These are phyloP conservation scores for Lamprotornis superbus DNA, from an alignment of 2,113 vertebrate species.

Conservation along the genomic window DNA sequence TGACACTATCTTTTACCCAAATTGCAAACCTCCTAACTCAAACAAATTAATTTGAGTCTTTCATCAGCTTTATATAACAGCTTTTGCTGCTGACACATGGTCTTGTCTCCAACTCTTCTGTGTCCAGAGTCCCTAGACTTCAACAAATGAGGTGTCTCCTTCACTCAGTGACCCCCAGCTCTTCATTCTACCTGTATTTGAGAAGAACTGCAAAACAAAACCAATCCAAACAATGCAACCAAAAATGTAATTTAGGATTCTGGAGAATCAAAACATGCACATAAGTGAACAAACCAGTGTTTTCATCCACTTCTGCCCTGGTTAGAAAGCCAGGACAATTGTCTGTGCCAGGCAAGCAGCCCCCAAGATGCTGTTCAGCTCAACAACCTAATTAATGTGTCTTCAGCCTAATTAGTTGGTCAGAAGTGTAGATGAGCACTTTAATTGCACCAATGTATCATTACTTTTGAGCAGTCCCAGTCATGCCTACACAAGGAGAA, in stretches of 20 bases:
- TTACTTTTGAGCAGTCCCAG: not conserved
- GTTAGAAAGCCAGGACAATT: not conserved
- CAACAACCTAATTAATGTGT: not conserved
- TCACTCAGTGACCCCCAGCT: not conserved
- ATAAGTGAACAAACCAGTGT: not conserved
- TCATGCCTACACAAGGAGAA: not conserved
- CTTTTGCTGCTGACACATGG: not conserved
- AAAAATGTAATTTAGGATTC: not conserved
- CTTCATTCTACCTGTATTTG: not conserved
- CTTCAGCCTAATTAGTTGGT: slow-evolving; percentile 28
- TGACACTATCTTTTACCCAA: not conserved
- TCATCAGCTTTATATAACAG: not conserved
- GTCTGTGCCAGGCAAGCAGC: not conserved
- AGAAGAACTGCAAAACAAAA: not conserved
- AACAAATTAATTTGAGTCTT: not conserved
- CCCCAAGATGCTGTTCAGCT: not conserved
- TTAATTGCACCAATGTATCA: slow-evolving; percentile 52
- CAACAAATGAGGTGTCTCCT: not conserved
- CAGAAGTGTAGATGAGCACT: not conserved
- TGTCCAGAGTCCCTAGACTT: not conserved
- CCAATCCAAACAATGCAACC: not conserved
- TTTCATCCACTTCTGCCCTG: not conserved
- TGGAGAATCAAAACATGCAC: not conserved
- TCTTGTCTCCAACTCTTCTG: not conserved
- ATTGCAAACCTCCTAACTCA: not conserved